A percentile compares a stretch with the other conserved stretches of the same genome.
These are phyloP conservation scores for Chondrosia reniformis DNA, from an alignment of 37 sponge, comb jelly and placozoan species.

Conservation along the genomic window DNA sequence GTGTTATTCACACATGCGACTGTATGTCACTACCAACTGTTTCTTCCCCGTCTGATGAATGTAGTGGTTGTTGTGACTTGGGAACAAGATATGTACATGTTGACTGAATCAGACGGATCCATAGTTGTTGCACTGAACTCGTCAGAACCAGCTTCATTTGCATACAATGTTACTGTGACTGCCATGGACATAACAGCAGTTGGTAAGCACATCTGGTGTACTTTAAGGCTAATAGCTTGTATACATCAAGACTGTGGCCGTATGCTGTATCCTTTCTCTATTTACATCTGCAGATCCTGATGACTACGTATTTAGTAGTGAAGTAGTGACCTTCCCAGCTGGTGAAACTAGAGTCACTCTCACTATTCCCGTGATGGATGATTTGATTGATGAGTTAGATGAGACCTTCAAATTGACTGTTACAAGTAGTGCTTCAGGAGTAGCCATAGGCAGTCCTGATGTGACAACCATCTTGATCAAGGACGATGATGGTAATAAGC, in stretches of 20 bases:
- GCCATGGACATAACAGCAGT: constrained; percentile 14
- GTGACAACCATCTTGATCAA: background rate
- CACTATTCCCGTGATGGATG: constrained; percentile 7
- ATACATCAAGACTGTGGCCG: no score
- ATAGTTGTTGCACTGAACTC: background rate
- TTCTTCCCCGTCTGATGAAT: no score
- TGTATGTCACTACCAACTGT: no score
- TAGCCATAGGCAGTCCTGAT: background rate
- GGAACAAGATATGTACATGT: constrained; percentile 30
- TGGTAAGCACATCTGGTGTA: no score
- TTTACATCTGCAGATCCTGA: background rate
- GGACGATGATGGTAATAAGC: constrained; percentile 8
- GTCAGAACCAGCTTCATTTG: background rate
- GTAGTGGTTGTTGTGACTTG: no score
- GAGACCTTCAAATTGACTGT: background rate
- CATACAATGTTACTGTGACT: background rate
- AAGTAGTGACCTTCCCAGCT: background rate
- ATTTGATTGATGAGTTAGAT: background rate
- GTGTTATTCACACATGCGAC: no score
- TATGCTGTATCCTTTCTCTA: no score
- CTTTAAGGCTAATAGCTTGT: no score
- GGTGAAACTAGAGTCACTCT: background rate
- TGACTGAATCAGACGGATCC: background rate
- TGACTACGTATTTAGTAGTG: background rate
- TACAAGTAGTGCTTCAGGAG: background rate